phyloP scores from a whole-genome alignment of 2,888 invertebrate species.

The Epinotia demarniana region DNA sequence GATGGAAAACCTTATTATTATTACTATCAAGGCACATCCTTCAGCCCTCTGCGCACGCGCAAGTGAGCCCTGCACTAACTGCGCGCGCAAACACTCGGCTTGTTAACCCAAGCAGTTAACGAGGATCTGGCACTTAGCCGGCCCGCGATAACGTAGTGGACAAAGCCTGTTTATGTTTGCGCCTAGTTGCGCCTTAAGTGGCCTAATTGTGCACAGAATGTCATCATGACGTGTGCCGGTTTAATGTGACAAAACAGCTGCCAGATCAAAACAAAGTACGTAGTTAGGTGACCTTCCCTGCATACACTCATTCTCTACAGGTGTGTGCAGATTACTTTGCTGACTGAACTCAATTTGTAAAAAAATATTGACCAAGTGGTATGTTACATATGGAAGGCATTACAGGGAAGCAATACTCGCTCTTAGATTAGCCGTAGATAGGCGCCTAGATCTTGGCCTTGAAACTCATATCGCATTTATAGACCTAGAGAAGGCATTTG shows the following conservation, averaged over 20 bases:
- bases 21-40: conserved; percentile 14
- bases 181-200: conserved; percentile 80
- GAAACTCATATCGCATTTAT: no score
- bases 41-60: conserved; percentile 40
- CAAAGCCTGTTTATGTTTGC: conserved; percentile 79
- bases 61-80: conserved; percentile 41
- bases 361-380: no score
- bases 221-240: conserved; percentile 51
- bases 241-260: neutral
- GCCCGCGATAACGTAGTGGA: conserved; percentile 71
- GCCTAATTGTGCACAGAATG: conserved; percentile 80
- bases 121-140: conserved; percentile 82
- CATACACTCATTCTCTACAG: no score
- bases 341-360: no score
- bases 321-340: no score
- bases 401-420: no score
- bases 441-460: no score
- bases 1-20: neutral
- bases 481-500: no score
- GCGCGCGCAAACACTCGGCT: conserved; percentile 61
- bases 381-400: no score
- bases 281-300: neutral
- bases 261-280: neutral
- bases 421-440: no score
- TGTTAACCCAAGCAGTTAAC: conserved; percentile 82